Conservation (phyloP, 1,140 invertebrate species). For the Eriocheir sinensis region DNA sequence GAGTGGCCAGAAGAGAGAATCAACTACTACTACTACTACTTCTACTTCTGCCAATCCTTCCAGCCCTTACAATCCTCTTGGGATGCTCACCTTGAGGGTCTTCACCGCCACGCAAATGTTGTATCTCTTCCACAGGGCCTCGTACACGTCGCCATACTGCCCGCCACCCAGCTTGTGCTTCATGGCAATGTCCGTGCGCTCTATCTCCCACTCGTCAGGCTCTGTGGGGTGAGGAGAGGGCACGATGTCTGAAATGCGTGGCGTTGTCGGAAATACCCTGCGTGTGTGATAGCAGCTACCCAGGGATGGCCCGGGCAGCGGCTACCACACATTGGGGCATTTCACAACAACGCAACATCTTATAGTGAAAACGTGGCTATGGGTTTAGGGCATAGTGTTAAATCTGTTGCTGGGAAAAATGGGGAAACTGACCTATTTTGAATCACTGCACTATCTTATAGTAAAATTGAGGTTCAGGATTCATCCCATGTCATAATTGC, state of each 20-base stretch:
- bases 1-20: no score
- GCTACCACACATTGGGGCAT: no score
- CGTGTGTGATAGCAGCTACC: not conserved
- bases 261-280: constrained; percentile 12
- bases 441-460: no score
- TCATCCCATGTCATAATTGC: no score
- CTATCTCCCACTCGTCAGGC: constrained; percentile 99
- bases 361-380: no score
- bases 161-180: constrained; percentile 98
- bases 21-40: not conserved
- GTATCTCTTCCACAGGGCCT: constrained; percentile 98
- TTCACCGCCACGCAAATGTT: constrained; percentile 98
- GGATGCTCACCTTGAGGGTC: constrained; percentile 91
- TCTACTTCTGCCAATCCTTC: not conserved
- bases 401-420: no score
- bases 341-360: no score
- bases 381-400: no score
- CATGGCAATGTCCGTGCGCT: constrained; percentile 99
- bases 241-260: not conserved
- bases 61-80: no score
- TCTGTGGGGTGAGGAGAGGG: constrained; percentile 83
- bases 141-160: constrained; percentile 99
- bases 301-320: no score
- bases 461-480: no score
- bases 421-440: no score